Evolutionary conservation across 2,113 vertebrate genomes (phyloP), one percentile per base, ranked within the genome.

Genomic region (Oreochromis spilurus): DNA sequence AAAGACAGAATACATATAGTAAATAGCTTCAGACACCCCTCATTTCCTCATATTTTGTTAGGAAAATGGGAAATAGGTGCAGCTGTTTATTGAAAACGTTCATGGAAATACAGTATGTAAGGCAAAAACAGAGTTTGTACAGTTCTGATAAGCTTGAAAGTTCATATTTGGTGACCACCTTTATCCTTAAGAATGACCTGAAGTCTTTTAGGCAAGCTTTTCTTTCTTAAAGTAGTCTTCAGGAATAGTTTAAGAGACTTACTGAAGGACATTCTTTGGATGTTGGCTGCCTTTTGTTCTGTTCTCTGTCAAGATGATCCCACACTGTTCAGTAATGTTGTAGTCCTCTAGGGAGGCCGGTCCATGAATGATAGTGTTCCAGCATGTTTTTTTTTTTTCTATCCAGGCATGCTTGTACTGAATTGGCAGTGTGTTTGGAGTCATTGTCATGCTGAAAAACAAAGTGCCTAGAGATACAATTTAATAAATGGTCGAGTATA

Each of bases 41-140:
- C 2, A 48, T 72, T 26, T 72, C 40, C 26, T 45, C 21, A 17
- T 45, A 45, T 26, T 26, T 72, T 45, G 38, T 45, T 26, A 24
- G 38, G 40, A 72, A 72, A 72, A 72, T 72, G 13, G 65, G 65
- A 72, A 72, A 72, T 72, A 10, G 8, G 40, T 45, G 38, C 38
- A 72, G 21, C 6, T 26, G 13, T 45, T 72, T 26, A 45, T 45
- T 26, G 21, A 72, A 45, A 26, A 6, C 1, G 0, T 43, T 14
- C n/a, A 43, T 16, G 36, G 12, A 70, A 70, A 16, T 43, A 3
- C n/a, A 43, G 7, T 70, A 43, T 6, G 24, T 16, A 13, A 72
- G 5, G 5, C 65, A 26, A 43, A 43, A 26, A 43, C 13, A 45
- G 65, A 26, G 38, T 45, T 72, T 72, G 38, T 6, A 72, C 5